Evolutionary conservation across 2,113 vertebrate genomes (phyloP).

Genomic region (Bujurquina vittata): DNA sequence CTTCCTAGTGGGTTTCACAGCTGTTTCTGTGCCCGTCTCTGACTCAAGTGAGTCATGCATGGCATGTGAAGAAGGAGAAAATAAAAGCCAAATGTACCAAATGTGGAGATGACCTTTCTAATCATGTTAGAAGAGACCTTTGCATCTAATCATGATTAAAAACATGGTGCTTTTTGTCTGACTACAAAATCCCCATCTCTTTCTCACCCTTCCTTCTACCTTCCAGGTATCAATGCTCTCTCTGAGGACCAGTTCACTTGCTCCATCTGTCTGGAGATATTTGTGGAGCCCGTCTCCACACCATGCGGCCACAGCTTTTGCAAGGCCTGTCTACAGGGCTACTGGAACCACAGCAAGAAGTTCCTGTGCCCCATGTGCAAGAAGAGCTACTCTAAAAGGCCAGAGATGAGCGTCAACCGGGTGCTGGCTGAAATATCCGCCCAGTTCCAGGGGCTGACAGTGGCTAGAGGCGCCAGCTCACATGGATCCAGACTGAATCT

Average conservation of each 20-base stretch:
- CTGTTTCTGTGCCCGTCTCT: background rate
- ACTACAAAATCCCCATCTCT: background rate
- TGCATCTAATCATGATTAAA: background rate
- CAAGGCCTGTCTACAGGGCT: slow-evolving; percentile 82
- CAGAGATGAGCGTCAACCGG: slow-evolving; percentile 85
- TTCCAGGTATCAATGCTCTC: slow-evolving; percentile 61
- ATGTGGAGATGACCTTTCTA: background rate
- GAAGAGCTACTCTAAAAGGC: slow-evolving; percentile 69
- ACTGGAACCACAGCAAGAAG: slow-evolving; percentile 80
- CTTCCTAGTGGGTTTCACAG: background rate
- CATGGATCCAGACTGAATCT: slow-evolving; percentile 39
- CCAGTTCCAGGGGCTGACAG: slow-evolving; percentile 65
- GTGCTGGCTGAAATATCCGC: slow-evolving; percentile 82
- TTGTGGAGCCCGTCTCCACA: slow-evolving; percentile 86
- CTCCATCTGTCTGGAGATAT: slow-evolving; percentile 92
- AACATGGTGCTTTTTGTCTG: background rate
- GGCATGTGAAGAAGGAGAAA: background rate
- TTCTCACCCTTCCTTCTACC: background rate
- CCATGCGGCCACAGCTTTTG: slow-evolving; percentile 95
- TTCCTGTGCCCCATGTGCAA: slow-evolving; percentile 89
- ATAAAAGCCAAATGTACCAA: background rate
- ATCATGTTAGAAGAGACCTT: no score
- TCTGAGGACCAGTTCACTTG: slow-evolving; percentile 88
- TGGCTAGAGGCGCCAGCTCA: background rate
- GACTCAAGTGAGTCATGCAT: background rate